phyloP scores from a whole-genome alignment of 2,797 vertebrate species.

The Catharus ustulatus region DNA sequence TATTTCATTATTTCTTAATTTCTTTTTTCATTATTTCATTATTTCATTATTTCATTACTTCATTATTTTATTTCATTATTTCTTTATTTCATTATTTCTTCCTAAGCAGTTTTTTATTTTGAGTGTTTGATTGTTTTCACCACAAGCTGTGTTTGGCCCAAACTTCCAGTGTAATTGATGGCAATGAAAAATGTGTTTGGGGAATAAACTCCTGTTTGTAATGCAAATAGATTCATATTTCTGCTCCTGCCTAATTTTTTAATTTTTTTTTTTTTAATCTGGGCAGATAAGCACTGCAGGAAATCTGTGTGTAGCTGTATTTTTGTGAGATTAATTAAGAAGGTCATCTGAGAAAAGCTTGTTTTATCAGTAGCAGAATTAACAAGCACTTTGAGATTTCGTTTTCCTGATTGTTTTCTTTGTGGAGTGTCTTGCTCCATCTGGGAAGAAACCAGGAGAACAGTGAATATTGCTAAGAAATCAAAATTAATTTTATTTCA shows the following conservation, averaged over 20 bases:
- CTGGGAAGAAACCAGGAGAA: background rate
- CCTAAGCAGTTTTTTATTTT: background rate
- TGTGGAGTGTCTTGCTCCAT: background rate
- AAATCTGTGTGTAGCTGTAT: background rate
- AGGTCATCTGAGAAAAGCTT: background rate
- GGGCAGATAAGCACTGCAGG: background rate
- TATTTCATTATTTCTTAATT: no score
- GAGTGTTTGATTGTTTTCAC: background rate
- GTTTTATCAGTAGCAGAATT: conserved; percentile 4
- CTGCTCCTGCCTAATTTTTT: background rate
- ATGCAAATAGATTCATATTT: background rate
- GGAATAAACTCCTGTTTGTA: background rate
- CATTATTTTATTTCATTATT: no score
- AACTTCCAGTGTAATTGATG: background rate
- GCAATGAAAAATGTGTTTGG: background rate
- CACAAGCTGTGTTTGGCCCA: background rate
- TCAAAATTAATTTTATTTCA: background rate
- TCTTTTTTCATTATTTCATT: no score
- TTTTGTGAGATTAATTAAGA: conserved; percentile 27
- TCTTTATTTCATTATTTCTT: background rate
- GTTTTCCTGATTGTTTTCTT: background rate
- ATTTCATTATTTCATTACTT: no score
- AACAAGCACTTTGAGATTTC: background rate
- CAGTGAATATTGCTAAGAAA: background rate
- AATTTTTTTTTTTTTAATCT: background rate